phyloP scores from a whole-genome alignment of 2,797 vertebrate genomes.

The Sphaeramia orbicularis region DNA sequence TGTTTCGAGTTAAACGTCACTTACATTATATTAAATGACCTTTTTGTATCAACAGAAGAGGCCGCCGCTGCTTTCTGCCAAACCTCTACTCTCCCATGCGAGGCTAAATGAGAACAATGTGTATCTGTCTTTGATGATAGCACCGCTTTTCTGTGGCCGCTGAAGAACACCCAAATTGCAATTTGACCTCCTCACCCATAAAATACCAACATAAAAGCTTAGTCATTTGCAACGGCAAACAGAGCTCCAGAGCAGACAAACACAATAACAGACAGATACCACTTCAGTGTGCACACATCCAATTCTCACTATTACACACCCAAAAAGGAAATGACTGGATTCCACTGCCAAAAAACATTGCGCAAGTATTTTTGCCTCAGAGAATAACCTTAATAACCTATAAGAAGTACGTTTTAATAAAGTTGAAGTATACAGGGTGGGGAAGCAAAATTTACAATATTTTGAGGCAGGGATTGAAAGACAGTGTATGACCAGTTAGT shows the following conservation, averaged over 20 bases:
- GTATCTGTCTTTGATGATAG: conserved; percentile 68
- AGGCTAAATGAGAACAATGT: conserved; percentile 77
- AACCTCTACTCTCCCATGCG: conserved; percentile 61
- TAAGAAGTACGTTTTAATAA: conserved; percentile 42
- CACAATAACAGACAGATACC: conserved; percentile 13
- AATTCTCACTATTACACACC: conserved; percentile 21
- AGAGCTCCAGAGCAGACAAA: conserved; percentile 14
- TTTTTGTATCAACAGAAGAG: conserved; percentile 53
- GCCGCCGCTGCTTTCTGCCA: conserved; percentile 62
- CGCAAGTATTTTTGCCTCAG: neutral
- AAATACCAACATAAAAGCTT: conserved; percentile 31
- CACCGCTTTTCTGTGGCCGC: conserved; percentile 18
- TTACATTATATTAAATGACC: conserved; percentile 57
- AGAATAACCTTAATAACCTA: conserved; percentile 40
- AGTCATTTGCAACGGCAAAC: conserved; percentile 33
- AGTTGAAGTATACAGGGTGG: conserved; percentile 32
- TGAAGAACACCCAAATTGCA: conserved; percentile 60
- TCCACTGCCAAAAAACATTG: conserved; percentile 17
- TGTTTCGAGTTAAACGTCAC: conserved; percentile 59
- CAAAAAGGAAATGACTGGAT: conserved; percentile 44
- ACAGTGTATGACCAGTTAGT: too few species aligned
- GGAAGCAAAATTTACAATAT: too few species aligned
- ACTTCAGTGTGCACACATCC: neutral
- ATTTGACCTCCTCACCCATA: conserved; percentile 33
- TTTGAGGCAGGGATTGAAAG: too few species aligned